Conservation (phyloP, 2,797 vertebrate genomes). For the Cheirogaleus major region DNA sequence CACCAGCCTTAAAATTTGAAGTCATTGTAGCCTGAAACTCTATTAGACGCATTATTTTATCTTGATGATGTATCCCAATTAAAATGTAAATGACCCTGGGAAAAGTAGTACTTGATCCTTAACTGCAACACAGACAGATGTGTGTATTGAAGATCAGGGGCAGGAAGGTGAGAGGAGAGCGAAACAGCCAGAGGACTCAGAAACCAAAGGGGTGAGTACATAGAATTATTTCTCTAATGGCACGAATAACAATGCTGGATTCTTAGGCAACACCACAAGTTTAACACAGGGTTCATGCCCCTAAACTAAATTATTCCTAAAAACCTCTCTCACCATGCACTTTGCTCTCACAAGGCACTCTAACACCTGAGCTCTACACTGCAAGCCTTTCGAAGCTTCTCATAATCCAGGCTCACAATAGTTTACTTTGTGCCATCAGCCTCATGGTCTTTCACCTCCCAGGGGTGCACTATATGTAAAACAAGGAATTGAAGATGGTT, state of each 20-base stretch:
- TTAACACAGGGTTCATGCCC: not conserved
- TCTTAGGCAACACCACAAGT: not conserved
- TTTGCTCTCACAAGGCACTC: not conserved
- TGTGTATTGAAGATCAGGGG: not conserved
- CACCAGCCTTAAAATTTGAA: not conserved
- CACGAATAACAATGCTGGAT: not conserved
- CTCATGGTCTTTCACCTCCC: not conserved
- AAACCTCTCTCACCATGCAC: not conserved
- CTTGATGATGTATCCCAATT: not conserved
- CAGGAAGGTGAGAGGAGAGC: too few species aligned
- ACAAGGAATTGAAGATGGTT: not conserved
- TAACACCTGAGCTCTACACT: not conserved
- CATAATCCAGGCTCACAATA: not conserved
- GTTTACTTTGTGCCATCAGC: not conserved
- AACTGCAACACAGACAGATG: not conserved
- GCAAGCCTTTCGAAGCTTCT: not conserved
- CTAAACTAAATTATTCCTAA: not conserved
- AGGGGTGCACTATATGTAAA: not conserved
- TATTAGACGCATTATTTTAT: not conserved
- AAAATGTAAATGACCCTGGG: not conserved
- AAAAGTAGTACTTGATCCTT: not conserved
- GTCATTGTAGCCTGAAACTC: not conserved
- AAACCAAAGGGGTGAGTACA: not conserved
- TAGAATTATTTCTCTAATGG: not conserved
- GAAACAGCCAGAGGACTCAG: not conserved